Evolutionary conservation across 35 echinoderm and acorn worm species (phyloP).

Genomic region (Holothuria glaberrima): DNA sequence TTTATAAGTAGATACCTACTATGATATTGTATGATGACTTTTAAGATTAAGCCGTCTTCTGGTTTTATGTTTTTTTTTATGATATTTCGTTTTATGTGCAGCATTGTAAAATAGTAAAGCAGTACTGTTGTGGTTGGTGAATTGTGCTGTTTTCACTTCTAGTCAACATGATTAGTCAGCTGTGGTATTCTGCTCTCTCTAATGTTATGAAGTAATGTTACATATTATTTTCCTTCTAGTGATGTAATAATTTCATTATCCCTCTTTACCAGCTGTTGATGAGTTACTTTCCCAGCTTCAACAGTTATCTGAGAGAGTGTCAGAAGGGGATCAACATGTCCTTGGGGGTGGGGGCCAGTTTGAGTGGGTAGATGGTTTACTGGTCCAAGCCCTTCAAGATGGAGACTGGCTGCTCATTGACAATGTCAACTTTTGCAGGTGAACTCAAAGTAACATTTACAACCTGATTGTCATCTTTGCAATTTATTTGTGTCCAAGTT

Average conservation of each 20-base stretch:
- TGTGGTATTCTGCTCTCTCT: background rate
- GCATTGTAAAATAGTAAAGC: too few species aligned
- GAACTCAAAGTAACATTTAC: background rate
- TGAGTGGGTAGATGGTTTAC: slow-evolving; percentile 98
- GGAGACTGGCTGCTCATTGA: slow-evolving; percentile 99
- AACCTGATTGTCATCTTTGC: too few species aligned
- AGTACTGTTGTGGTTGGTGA: too few species aligned
- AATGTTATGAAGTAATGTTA: background rate
- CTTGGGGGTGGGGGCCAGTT: slow-evolving; percentile 92
- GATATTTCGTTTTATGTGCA: too few species aligned
- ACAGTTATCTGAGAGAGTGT: slow-evolving; percentile 30
- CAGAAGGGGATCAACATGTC: slow-evolving; percentile 45
- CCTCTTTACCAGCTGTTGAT: slow-evolving; percentile 5
- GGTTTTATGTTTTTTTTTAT: too few species aligned
- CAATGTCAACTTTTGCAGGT: slow-evolving; percentile 99
- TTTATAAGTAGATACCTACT: too few species aligned
- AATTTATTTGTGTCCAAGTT: too few species aligned
- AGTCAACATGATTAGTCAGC: too few species aligned
- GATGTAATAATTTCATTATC: background rate
- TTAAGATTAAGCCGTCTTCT: too few species aligned
- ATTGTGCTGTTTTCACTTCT: too few species aligned
- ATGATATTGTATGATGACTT: too few species aligned
- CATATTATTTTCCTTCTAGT: background rate
- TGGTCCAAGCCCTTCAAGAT: slow-evolving; percentile 86
- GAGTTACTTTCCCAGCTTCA: background rate